phyloP scores from a whole-genome alignment of 2,888 invertebrate genomes.

The Tipula helvola region DNA sequence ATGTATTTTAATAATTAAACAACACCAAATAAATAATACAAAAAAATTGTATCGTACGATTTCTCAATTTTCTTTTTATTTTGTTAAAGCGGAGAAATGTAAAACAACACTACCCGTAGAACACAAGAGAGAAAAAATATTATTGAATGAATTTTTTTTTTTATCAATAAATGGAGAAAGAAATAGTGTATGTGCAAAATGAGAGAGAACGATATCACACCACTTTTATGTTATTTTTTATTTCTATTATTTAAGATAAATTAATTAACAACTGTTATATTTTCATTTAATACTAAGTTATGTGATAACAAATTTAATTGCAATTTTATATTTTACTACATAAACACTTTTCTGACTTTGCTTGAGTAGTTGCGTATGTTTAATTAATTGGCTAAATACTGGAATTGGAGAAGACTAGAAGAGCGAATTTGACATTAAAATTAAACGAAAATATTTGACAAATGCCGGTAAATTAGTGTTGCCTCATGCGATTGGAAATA shows the following conservation, averaged over 20 bases:
- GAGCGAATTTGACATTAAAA: not conserved
- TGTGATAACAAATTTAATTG: not conserved
- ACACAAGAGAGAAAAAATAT: not conserved
- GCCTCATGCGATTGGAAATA: not conserved
- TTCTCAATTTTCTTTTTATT: not conserved
- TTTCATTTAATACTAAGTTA: not conserved
- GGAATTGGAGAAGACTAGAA: not conserved
- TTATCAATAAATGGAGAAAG: not conserved
- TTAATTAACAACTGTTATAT: not conserved
- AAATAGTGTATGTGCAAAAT: not conserved
- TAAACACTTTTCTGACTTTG: not conserved
- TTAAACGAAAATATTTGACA: not conserved
- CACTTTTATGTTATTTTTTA: not conserved
- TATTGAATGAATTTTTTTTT: not conserved
- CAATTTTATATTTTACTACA: not conserved
- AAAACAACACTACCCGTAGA: not conserved
- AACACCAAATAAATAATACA: not conserved
- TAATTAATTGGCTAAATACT: too few relatives aligned
- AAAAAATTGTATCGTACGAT: not conserved
- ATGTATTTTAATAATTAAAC: not conserved
- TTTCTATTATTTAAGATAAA: not conserved
- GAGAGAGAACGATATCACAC: not conserved
- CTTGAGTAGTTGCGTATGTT: not conserved
- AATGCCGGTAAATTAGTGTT: not conserved
- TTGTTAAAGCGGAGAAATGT: not conserved